A percentile compares a stretch with the other conserved stretches of the same genome.
Conservation (phyloP, 2,797 vertebrate genomes). For the Acanthurus lineatus region DNA sequence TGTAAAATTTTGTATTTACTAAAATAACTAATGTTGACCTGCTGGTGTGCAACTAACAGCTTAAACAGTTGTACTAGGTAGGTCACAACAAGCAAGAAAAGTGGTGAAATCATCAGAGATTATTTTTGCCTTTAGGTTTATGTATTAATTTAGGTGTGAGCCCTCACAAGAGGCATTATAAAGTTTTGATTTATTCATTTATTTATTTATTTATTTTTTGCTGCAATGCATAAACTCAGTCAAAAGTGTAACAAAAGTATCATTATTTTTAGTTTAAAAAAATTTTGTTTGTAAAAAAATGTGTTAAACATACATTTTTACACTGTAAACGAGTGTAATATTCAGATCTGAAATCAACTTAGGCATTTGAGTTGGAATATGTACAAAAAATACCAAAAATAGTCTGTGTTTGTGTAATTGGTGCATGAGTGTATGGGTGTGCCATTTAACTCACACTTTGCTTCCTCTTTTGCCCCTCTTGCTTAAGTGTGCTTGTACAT, state of each 20-base stretch:
- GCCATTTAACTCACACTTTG: slow-evolving; percentile 59
- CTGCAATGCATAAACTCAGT: not conserved
- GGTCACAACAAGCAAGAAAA: not conserved
- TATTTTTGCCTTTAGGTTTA: not conserved
- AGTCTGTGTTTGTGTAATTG: slow-evolving; percentile 59
- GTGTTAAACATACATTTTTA: slow-evolving; percentile 4
- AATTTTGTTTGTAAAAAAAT: slow-evolving; percentile 7
- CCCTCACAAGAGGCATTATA: not conserved
- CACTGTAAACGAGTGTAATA: slow-evolving; percentile 6
- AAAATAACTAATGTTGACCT: slow-evolving; percentile 9
- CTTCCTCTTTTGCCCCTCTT: slow-evolving; percentile 74
- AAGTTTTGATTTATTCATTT: not conserved
- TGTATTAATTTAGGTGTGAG: not conserved
- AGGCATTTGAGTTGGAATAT: slow-evolving; percentile 36
- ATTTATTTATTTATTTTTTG: slow-evolving; percentile 5
- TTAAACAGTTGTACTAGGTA: not conserved
- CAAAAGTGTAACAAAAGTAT: slow-evolving; percentile 16
- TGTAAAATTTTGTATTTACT: not conserved
- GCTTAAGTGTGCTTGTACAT: slow-evolving; percentile 37
- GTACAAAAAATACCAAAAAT: slow-evolving; percentile 24
- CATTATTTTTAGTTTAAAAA: slow-evolving; percentile 2
- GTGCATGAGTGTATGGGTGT: slow-evolving; percentile 63
- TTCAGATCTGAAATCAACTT: slow-evolving; percentile 3
- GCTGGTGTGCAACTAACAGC: slow-evolving; percentile 27
- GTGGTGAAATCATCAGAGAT: slow-evolving; percentile 3